A percentile compares a stretch with the other conserved stretches of the same genome.
Evolutionary conservation across 2,888 invertebrate genomes (phyloP).

Genomic region (Amphipyra tragopoginis): DNA sequence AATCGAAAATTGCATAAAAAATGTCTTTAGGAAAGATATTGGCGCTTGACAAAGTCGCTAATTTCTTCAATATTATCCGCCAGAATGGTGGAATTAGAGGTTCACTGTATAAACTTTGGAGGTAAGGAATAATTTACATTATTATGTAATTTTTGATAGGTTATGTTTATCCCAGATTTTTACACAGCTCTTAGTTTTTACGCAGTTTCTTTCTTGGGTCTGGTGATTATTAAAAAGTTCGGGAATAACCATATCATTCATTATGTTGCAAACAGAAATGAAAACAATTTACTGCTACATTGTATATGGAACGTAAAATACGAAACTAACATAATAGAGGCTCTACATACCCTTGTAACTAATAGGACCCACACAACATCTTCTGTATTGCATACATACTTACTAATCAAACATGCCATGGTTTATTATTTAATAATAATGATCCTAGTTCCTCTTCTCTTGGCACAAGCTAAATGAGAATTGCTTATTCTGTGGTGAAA

Average conservation of each 20-base stretch:
- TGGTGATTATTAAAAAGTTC: too few relatives aligned
- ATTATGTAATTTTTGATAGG: conserved; percentile 82
- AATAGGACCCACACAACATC: too few relatives aligned
- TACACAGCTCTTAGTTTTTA: background rate
- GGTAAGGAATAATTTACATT: conserved; percentile 86
- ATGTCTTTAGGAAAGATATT: conserved; percentile 91
- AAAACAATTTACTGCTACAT: background rate
- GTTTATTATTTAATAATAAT: too few relatives aligned
- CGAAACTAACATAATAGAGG: too few relatives aligned
- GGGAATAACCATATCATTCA: too few relatives aligned
- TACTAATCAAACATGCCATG: too few relatives aligned
- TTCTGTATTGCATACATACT: too few relatives aligned
- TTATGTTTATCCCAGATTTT: conserved; percentile 64
- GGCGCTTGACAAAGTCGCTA: conserved; percentile 93
- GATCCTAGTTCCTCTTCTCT: too few relatives aligned
- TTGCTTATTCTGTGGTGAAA: too few relatives aligned
- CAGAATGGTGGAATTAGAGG: conserved; percentile 93
- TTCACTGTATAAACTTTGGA: conserved; percentile 92
- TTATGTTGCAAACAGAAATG: background rate
- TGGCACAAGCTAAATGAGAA: too few relatives aligned
- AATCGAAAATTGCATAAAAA: conserved; percentile 45
- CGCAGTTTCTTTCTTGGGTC: background rate
- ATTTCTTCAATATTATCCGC: conserved; percentile 91
- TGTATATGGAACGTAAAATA: too few relatives aligned
- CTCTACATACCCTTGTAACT: too few relatives aligned